Percentiles rank a stretch among this genome's conserved stretches.
These are phyloP conservation scores for Delphinapterus leucas DNA, from an alignment of 2,113 vertebrate genomes.

Conservation along the genomic window DNA sequence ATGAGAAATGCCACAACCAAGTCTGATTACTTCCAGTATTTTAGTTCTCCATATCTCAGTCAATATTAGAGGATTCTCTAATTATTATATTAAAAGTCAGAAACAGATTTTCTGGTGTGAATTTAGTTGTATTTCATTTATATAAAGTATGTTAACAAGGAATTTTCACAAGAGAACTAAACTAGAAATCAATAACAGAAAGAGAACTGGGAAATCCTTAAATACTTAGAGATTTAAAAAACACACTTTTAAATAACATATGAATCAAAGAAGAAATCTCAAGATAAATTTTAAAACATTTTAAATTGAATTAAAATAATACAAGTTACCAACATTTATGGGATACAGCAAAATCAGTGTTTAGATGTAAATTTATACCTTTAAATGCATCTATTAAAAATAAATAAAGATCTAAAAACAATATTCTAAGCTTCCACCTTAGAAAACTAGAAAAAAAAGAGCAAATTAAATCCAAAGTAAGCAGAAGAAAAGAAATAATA, in stretches of 20 bases:
- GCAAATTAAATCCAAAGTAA: too few species aligned
- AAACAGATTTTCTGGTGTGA: not conserved
- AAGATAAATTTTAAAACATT: not conserved
- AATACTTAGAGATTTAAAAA: not conserved
- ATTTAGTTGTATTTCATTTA: not conserved
- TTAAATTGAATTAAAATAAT: not conserved
- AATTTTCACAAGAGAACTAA: not conserved
- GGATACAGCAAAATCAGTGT: not conserved
- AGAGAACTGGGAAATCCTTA: not conserved
- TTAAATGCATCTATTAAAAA: not conserved
- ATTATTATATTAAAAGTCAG: not conserved
- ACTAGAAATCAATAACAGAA: not conserved
- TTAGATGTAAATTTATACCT: not conserved
- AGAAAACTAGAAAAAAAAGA: too few species aligned
- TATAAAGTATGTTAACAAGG: not conserved
- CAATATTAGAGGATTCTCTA: not conserved
- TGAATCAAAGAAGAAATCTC: too few species aligned
- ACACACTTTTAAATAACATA: not conserved
- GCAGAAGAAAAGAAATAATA: too few species aligned
- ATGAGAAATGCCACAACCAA: not conserved
- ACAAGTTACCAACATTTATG: not conserved
- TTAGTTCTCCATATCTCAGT: not conserved
- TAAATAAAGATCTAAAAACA: not conserved
- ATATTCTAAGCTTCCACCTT: not conserved
- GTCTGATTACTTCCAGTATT: not conserved